These are phyloP conservation scores for Alcedo atthis DNA, from an alignment of 2,797 vertebrate species.

Conservation along the genomic window DNA sequence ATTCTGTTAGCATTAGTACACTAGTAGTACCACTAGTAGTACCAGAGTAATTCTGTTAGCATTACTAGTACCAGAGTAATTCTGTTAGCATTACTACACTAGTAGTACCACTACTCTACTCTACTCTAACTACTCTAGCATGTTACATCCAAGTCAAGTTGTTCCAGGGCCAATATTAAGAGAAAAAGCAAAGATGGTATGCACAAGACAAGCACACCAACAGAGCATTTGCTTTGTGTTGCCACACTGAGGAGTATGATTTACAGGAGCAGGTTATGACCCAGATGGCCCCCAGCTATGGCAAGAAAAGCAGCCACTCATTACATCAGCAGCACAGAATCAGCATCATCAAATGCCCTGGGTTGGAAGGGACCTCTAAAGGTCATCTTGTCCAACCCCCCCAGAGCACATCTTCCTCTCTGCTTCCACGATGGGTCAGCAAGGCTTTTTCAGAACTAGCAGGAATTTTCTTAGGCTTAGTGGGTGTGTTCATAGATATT, in stretches of 20 bases:
- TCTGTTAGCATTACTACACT: not conserved
- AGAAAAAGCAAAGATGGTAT: not conserved
- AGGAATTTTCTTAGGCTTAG: not conserved
- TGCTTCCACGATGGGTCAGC: not conserved
- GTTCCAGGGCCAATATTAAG: not conserved
- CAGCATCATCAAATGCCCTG: too few relatives aligned
- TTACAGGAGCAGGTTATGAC: not conserved
- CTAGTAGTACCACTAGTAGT: not conserved
- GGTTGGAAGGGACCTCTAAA: too few relatives aligned
- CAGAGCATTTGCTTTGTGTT: not conserved
- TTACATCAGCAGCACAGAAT: rapidly evolving
- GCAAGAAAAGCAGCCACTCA: not conserved
- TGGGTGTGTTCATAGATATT: not conserved
- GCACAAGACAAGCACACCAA: not conserved
- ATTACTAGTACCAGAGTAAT: not conserved
- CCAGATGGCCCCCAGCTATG: not conserved
- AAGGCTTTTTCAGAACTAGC: not conserved
- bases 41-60: not conserved
- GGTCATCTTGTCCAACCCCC: too few relatives aligned
- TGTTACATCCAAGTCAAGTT: not conserved
- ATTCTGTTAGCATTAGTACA: not conserved
- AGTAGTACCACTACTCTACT: not conserved
- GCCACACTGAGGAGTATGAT: not conserved
- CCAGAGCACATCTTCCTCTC: not conserved
- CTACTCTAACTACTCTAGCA: too few relatives aligned